Evolutionary conservation across 2,113 vertebrate species (phyloP), one percentile per base, ranked within the genome.

Genomic region (Festucalex cinctus): DNA sequence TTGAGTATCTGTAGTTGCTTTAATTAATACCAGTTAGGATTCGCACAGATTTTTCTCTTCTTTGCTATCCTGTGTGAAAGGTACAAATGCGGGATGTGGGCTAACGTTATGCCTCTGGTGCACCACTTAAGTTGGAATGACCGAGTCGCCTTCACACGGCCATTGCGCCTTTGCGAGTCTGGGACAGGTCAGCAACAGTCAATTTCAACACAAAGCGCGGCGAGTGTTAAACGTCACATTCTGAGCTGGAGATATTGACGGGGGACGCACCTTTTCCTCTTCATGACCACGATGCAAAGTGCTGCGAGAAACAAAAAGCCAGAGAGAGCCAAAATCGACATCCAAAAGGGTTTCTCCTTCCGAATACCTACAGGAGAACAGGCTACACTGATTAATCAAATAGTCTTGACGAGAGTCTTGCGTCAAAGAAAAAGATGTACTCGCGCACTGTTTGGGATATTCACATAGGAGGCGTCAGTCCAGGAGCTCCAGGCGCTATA

Each of bases 191-290:
- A n/a, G n/a, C n/a, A n/a, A n/a, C n/a, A n/a, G n/a, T n/a, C n/a
- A n/a, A n/a, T n/a, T n/a, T n/a, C n/a, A n/a, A n/a, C n/a, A n/a
- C n/a, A n/a, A n/a, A n/a, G n/a, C n/a, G n/a, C n/a, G n/a, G n/a
- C n/a, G 28, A 32, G 28, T 32, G 28, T 32, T 32, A 32, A 32
- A 32, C 4, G 28, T 32, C 28, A 32, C 28, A 32, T 32, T 32
- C 28, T 32, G 43, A 16, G 12, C 13, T 14, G 2, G 37, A 8
- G 37, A 39, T 39, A 39, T 43, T 16, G 14, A 26, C 9, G 9
- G 35, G 46, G 69, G 60, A 81, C 90, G 78, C 91, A 97, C 95
- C 80, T 79, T 86, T 93, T 94, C 65, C 92, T 91, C 83, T 95
- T 98, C 54, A 92, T 73, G 73, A 90, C 72, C 84, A 96, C 73